phyloP scores from a whole-genome alignment of 1,140 invertebrate genomes.

The Dysdera silvatica region DNA sequence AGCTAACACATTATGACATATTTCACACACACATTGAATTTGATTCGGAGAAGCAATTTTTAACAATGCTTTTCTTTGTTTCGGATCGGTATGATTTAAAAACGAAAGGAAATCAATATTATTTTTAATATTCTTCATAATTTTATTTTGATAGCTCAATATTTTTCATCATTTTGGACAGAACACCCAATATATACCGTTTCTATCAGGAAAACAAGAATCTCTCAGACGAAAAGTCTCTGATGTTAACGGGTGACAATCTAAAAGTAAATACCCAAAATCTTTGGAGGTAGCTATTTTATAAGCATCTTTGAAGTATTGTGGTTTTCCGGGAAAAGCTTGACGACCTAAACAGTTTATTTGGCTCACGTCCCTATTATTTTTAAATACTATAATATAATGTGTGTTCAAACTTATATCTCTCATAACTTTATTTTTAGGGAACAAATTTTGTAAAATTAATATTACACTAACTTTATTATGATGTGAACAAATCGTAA shows the following conservation, averaged over 20 bases:
- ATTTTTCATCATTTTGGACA: constrained; percentile 3
- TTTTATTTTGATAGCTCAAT: too few species aligned
- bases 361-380: constrained; percentile 5
- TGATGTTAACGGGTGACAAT: background rate
- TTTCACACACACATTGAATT: background rate
- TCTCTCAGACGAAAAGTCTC: background rate
- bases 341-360: constrained; percentile 7
- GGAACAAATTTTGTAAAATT: constrained; percentile 18
- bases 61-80: background rate
- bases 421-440: background rate
- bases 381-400: constrained; percentile 21
- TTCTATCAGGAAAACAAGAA: constrained; percentile 1
- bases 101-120: background rate
- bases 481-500: constrained; percentile 13
- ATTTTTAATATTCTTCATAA: background rate
- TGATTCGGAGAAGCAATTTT: background rate
- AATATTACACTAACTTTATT: constrained; percentile 7
- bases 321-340: background rate
- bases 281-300: background rate
- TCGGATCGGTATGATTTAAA: background rate
- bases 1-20: constrained; percentile 15
- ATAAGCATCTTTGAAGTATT: constrained; percentile 7
- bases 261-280: constrained; percentile 19
- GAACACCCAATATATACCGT: constrained; percentile 8
- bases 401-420: constrained; percentile 15